These are phyloP conservation scores for Diarsia mendica DNA, from an alignment of 2,888 invertebrate species.

Conservation along the genomic window DNA sequence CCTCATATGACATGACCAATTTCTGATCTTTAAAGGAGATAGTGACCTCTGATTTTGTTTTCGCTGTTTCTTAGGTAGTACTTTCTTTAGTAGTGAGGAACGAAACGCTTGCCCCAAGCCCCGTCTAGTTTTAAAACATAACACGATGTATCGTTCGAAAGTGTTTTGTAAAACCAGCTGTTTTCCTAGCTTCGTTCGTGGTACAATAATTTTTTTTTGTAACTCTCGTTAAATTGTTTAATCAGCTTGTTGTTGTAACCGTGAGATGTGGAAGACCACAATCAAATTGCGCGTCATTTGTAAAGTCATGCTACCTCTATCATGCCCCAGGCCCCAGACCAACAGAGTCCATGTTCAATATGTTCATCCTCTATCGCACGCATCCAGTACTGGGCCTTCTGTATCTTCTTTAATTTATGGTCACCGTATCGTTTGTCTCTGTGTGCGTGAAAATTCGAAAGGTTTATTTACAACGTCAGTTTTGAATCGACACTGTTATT, in stretches of 20 bases:
- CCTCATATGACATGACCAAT: no score
- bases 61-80: no score
- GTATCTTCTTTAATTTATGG: slow-evolving; percentile 20
- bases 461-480: slow-evolving; percentile 61
- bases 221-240: background rate
- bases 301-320: background rate
- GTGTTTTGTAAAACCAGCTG: no score
- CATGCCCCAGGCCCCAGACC: background rate
- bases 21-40: no score
- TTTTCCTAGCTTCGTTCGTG: no score
- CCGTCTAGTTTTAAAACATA: background rate
- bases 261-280: background rate
- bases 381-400: slow-evolving; percentile 35
- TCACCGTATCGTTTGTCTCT: slow-evolving; percentile 43
- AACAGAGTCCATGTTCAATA: background rate
- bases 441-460: slow-evolving; percentile 58
- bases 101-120: no score
- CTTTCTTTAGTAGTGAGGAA: no score
- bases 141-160: background rate
- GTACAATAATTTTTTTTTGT: no score
- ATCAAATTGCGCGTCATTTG: background rate
- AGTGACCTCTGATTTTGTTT: no score
- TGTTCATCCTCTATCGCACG: background rate
- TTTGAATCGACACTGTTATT: slow-evolving; percentile 61
- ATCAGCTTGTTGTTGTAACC: background rate